These are phyloP conservation scores for Brienomyrus longianalis DNA, from an alignment of 2,113 vertebrate genomes.

Conservation along the genomic window DNA sequence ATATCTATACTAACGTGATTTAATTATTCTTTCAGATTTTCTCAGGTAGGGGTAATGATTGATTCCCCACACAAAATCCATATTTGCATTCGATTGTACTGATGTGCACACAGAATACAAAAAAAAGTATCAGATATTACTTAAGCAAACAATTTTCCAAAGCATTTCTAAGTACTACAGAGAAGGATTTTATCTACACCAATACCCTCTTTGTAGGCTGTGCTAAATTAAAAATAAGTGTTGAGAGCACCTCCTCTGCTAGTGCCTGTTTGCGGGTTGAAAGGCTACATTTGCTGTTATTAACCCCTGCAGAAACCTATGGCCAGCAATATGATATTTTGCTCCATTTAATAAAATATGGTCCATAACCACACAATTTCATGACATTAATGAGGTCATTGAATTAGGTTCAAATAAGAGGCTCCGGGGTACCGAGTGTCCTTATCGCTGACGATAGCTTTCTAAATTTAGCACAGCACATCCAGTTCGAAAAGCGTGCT, in stretches of 20 bases:
- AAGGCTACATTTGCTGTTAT: not conserved
- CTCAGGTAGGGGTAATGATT: not conserved
- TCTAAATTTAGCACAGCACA: not conserved
- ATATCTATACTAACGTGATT: not conserved
- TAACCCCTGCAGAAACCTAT: not conserved
- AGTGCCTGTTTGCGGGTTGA: not conserved
- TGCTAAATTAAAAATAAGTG: not conserved
- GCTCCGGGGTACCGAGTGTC: not conserved
- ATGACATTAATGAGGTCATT: not conserved
- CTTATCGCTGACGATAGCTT: not conserved
- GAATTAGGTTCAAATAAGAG: not conserved
- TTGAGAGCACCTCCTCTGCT: not conserved
- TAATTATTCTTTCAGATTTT: not conserved
- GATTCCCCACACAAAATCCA: not conserved
- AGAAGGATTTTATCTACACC: not conserved
- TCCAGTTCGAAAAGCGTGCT: not conserved
- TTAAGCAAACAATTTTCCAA: not conserved
- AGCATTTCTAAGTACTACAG: not conserved
- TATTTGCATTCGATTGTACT: not conserved
- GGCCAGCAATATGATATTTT: not conserved
- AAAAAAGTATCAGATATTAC: not conserved
- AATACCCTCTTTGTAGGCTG: not conserved
- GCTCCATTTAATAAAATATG: not conserved
- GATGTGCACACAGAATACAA: not conserved
- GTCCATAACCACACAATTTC: not conserved